Evolutionary conservation across 2,113 vertebrate genomes (phyloP).

Genomic region (Tautogolabrus adspersus): DNA sequence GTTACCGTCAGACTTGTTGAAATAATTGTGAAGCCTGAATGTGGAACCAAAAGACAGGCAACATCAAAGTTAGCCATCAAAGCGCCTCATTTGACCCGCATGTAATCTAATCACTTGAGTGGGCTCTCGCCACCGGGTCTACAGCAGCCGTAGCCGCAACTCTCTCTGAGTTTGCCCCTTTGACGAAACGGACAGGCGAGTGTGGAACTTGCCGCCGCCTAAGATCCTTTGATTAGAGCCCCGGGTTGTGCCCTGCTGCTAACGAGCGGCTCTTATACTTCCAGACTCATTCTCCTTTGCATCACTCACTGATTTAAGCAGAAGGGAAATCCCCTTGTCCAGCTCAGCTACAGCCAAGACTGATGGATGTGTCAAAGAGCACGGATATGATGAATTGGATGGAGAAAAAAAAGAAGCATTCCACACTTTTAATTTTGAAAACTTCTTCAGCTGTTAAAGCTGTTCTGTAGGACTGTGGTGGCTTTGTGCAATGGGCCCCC

Average conservation of each 20-base stretch:
- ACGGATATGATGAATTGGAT: constrained; percentile 40
- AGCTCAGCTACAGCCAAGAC: constrained; percentile 38
- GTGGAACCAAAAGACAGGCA: constrained; percentile 51
- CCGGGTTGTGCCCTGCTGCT: constrained; percentile 54
- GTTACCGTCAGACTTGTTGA: constrained; percentile 48
- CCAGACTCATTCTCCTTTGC: constrained; percentile 34
- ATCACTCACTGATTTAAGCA: constrained; percentile 60
- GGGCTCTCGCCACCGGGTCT: constrained; percentile 57
- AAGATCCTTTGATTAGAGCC: constrained; percentile 68
- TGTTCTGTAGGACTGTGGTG: constrained; percentile 77
- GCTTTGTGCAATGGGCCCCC: constrained; percentile 79
- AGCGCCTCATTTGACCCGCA: constrained; percentile 71
- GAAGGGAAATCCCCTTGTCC: constrained; percentile 50
- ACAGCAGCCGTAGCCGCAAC: constrained; percentile 30
- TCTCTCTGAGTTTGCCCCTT: constrained; percentile 58
- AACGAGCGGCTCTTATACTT: constrained; percentile 62
- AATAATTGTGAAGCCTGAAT: constrained; percentile 49
- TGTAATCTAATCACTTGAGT: constrained; percentile 78
- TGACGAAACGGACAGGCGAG: constrained; percentile 28
- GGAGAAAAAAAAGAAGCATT: constrained; percentile 61
- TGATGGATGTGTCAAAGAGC: constrained; percentile 45
- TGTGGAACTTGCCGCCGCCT: constrained; percentile 25
- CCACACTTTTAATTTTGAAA: constrained; percentile 76
- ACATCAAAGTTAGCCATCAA: constrained; percentile 79
- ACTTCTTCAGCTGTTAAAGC: constrained; percentile 77